A percentile compares a stretch with the other conserved stretches of the same genome.
Conservation (phyloP, 1,140 invertebrate species). For the Tetramorium parvispinum region DNA sequence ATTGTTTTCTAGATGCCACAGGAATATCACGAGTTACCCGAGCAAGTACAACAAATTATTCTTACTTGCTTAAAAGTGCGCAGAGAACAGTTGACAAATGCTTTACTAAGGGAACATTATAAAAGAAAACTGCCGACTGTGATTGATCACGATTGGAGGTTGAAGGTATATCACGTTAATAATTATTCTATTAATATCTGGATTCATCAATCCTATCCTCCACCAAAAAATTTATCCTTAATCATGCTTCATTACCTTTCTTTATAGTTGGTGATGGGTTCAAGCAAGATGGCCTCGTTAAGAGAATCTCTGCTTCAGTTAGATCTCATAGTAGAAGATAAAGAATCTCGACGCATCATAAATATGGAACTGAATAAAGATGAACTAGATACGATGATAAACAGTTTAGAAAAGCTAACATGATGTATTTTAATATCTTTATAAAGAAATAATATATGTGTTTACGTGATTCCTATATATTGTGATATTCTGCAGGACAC, state of each 20-base stretch:
- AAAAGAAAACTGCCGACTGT: slow-evolving; percentile 76
- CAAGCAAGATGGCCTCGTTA: slow-evolving; percentile 80
- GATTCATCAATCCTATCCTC: neutral
- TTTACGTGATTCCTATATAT: neutral
- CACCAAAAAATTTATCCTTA: neutral
- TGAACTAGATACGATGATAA: slow-evolving; percentile 80
- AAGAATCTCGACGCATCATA: slow-evolving; percentile 68
- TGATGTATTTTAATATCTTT: slow-evolving; percentile 30
- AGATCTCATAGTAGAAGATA: slow-evolving; percentile 76
- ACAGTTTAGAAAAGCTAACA: slow-evolving; percentile 71
- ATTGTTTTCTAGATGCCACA: slow-evolving; percentile 78
- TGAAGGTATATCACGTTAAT: slow-evolving; percentile 78
- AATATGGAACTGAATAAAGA: slow-evolving; percentile 79
- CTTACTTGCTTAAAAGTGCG: slow-evolving; percentile 78
- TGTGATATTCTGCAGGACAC: neutral
- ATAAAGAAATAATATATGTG: slow-evolving; percentile 13
- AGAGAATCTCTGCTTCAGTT: slow-evolving; percentile 81
- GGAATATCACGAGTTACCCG: slow-evolving; percentile 78
- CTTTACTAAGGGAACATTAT: slow-evolving; percentile 73
- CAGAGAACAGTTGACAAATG: slow-evolving; percentile 75
- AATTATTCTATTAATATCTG: neutral
- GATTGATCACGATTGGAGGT: slow-evolving; percentile 81
- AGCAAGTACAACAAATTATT: slow-evolving; percentile 75
- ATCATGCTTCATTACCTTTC: neutral
- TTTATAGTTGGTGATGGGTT: slow-evolving; percentile 82